A percentile compares a stretch with the other conserved stretches of the same genome.
These are phyloP conservation scores for Entosphenus tridentatus DNA, from an alignment of 2,113 vertebrate genomes.

Conservation along the genomic window DNA sequence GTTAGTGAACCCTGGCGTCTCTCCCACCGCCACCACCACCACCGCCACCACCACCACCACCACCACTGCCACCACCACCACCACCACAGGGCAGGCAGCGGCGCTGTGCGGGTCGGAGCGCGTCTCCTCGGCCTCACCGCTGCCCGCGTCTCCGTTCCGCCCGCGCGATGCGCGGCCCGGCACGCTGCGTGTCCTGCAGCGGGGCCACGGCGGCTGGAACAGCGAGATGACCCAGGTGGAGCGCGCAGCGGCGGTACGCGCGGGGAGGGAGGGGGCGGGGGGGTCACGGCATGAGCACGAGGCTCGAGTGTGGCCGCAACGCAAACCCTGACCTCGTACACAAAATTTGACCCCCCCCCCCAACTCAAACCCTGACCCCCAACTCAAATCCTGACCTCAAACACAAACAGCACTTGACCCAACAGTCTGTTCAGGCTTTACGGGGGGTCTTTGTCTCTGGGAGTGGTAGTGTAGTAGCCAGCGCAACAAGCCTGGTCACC, in stretches of 20 bases:
- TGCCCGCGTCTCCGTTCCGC: constrained; percentile 31
- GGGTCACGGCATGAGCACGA: accelerated
- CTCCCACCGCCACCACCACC: too few species aligned
- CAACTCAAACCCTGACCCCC: neutral
- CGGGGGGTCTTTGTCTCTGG: too few species aligned
- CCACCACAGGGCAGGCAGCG: neutral
- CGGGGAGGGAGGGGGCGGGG: too few species aligned
- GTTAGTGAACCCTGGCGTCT: too few species aligned
- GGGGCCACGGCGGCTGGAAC: constrained; percentile 86
- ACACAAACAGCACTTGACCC: too few species aligned
- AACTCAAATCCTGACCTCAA: neutral
- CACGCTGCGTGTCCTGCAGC: constrained; percentile 73
- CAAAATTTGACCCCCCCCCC: neutral
- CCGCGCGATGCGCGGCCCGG: constrained; percentile 67
- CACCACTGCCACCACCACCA: too few species aligned
- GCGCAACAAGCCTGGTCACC: too few species aligned
- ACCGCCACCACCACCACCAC: too few species aligned
- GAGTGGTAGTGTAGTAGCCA: too few species aligned
- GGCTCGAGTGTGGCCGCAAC: too few species aligned
- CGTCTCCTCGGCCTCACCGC: neutral
- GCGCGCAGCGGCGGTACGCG: accelerated
- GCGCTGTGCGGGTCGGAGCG: neutral
- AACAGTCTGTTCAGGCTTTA: too few species aligned
- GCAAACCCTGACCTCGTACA: too few species aligned
- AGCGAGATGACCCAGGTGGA: constrained; percentile 83